Percentiles rank a stretch among this genome's conserved stretches.
These are phyloP conservation scores for Halichondria panicea DNA, from an alignment of 37 sponge, comb jelly and placozoan genomes.

Conservation along the genomic window DNA sequence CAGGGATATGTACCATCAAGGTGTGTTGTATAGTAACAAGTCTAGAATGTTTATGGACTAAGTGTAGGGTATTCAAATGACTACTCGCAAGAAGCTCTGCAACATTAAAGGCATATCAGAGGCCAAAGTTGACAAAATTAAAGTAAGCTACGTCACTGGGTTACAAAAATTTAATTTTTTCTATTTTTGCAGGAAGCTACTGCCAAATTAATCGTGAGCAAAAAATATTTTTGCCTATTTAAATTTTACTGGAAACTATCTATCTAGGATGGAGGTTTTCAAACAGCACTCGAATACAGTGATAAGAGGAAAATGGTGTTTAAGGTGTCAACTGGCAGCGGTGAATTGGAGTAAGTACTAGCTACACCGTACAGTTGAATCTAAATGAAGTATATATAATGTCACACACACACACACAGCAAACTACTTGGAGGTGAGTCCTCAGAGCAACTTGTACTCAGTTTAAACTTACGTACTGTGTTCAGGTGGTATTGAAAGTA, in stretches of 20 bases:
- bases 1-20: constrained; percentile 97
- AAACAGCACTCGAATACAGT: constrained; percentile 98
- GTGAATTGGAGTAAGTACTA: constrained; percentile 88
- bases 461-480: background rate
- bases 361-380: background rate
- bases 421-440: constrained; percentile 75
- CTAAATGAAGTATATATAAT: background rate
- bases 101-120: constrained; percentile 96
- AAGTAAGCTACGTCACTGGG: constrained; percentile 47
- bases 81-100: constrained; percentile 87
- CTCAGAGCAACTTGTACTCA: background rate
- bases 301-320: constrained; percentile 92
- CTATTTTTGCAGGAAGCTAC: constrained; percentile 59
- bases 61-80: constrained; percentile 94
- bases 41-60: background rate
- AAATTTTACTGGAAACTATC: background rate
- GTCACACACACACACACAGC: too few species aligned
- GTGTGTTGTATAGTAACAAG: constrained; percentile 16
- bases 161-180: too few species aligned
- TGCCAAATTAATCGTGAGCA: constrained; percentile 56
- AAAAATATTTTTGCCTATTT: background rate
- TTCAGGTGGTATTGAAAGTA: constrained; percentile 96
- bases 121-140: constrained; percentile 99
- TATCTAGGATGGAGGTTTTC: constrained; percentile 79
- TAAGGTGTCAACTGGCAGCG: constrained; percentile 89